Percentiles rank a stretch among this genome's conserved stretches.
phyloP scores from a whole-genome alignment of 2,797 vertebrate species.

The Lindbergichthys nudifrons region DNA sequence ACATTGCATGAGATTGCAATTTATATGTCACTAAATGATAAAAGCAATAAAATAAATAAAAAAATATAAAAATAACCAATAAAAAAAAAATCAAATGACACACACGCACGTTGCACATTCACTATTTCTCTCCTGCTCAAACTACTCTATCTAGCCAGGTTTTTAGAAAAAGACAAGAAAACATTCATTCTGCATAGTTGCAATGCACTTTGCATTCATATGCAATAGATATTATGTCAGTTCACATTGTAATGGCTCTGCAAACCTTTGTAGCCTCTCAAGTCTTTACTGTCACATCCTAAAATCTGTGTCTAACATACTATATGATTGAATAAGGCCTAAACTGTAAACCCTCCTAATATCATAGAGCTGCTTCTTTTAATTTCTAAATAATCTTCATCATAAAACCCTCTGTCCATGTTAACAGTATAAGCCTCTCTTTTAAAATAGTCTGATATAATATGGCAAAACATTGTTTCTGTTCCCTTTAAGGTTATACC shows the following conservation, averaged over 20 bases:
- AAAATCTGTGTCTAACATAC: slow-evolving; percentile 47
- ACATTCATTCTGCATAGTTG: slow-evolving; percentile 78
- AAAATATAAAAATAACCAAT: slow-evolving; percentile 35
- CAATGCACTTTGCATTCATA: slow-evolving; percentile 65
- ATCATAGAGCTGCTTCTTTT: slow-evolving; percentile 44
- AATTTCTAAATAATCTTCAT: slow-evolving; percentile 50
- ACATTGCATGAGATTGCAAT: slow-evolving; percentile 61
- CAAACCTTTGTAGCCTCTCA: slow-evolving; percentile 45
- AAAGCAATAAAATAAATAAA: slow-evolving; percentile 49
- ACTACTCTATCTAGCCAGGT: slow-evolving; percentile 53
- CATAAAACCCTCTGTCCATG: slow-evolving; percentile 20
- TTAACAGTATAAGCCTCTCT: slow-evolving; percentile 37
- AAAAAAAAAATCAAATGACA: slow-evolving; percentile 15
- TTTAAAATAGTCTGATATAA: slow-evolving; percentile 43
- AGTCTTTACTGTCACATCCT: slow-evolving; percentile 23
- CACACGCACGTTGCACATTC: slow-evolving; percentile 52
- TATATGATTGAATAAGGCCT: slow-evolving; percentile 55
- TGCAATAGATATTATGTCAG: slow-evolving; percentile 49
- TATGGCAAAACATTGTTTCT: slow-evolving; percentile 48
- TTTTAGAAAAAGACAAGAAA: slow-evolving; percentile 69
- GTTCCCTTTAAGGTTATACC: slow-evolving; percentile 42
- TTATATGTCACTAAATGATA: slow-evolving; percentile 50
- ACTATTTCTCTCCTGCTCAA: slow-evolving; percentile 44
- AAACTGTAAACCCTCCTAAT: slow-evolving; percentile 39
- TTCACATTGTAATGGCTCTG: slow-evolving; percentile 51